Evolutionary conservation across 1,140 invertebrate genomes (phyloP), one percentile per base, ranked within the genome.

Genomic region (Sinonovacula constricta): DNA sequence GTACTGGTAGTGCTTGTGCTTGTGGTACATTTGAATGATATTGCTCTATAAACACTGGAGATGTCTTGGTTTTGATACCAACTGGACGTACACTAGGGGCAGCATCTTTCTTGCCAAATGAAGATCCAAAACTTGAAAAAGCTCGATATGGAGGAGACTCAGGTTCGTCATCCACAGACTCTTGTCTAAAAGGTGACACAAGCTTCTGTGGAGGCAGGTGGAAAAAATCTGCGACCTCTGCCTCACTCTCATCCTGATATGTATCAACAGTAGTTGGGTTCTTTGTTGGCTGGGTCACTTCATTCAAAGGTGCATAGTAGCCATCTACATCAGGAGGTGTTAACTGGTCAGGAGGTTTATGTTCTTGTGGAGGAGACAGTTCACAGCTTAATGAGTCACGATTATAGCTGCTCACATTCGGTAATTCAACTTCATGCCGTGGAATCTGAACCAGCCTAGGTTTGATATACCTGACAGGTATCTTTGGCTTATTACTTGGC

Each of bases 391-490:
- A 36, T 54, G 60, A 65, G 28, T 45, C 62, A 14, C 65, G 39
- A 18, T n/a, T 56, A 1, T 56, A 31, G 56, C 5, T n/a, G 30
- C 59, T 39, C n/a, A 54, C 67, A 56, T 66, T 33, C 7, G 71
- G 62, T 54, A 76, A 33, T 59, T 76, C 45, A 30, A 76, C 62
- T 18, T 76, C 72, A 31, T 39, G 22, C 14, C 45, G 54, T 39
- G 72, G 72, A 0, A 76, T 51, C n/a, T 59, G 66, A 30, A 76
- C 72, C 24, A 76, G 45, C 24, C 56, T 76, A 33, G 72, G 72
- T 67, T 66, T 66, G 18, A 76, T 76, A 56, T 45, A 76, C 59
- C 72, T 76, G 24, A 36, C 65, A 31, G 72, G 72, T 24, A 76
- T 45, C 28, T 59, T 39, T 67, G 72, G 72, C 39, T 45, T 45